Evolutionary conservation across 2,113 vertebrate species (phyloP), one percentile per base, ranked within the genome.

Genomic region (Cyprinodon brontotheroides): DNA sequence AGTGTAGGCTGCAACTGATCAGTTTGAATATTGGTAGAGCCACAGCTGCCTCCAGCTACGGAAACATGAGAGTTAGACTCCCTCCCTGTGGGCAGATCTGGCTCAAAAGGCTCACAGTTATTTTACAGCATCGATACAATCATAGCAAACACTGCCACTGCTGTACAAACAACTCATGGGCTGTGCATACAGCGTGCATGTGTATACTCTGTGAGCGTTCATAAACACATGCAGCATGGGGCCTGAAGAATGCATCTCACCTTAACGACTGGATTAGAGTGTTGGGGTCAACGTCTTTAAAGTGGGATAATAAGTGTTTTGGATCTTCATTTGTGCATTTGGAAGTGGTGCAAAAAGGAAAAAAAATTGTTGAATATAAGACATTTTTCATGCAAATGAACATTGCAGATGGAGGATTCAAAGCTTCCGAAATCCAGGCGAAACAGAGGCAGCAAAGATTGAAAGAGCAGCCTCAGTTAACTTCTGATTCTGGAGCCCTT

Each of bases 111-210:
- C 75, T 74, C 5, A 4, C 63, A 22, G 74, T 76, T 86, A 81
- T 83, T 86, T 70, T 86, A 73, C 60, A 75, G 75, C 80, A 81
- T 79, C 82, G 68, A 79, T 63, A 69, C 78, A 29, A 68, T 61
- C 53, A 70, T 38, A 48, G 22, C 50, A 65, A 69, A 65, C 60
- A 63, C 53, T 65, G 60, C 72, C 68, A 14, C 8, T 12, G 59
- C 77, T 60, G 72, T 22, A 65, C 77, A 69, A 60, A 80, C 78
- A 39, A 66, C 22, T 48, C 60, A 36, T 29, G 1, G 2, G 0
- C 53, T 40, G 57, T 47, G 61, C 71, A 62, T 60, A 57, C 20
- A 67, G 45, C 47, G 40, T n/a, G 40, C 41, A 17, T 11, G 43
- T 50, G 13, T 9, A 45, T 20, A 64, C 9, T 8, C 14, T 1